These are phyloP conservation scores for Syrista parreyssii DNA, from an alignment of 2,888 invertebrate genomes.

Conservation along the genomic window DNA sequence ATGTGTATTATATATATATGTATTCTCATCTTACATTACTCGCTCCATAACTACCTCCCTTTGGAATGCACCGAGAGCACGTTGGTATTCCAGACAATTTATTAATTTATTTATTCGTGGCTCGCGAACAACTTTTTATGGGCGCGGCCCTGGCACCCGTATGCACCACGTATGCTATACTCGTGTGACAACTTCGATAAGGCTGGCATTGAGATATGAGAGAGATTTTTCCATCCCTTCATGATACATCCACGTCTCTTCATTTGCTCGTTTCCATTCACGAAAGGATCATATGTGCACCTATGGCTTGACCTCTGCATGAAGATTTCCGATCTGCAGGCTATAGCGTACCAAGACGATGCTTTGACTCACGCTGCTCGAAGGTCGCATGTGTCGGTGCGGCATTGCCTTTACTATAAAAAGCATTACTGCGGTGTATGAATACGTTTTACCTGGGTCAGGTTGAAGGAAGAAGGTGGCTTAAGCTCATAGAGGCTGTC, in stretches of 20 bases:
- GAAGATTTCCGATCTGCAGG: constrained; percentile 46
- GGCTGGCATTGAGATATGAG: background rate
- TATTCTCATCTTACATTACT: background rate
- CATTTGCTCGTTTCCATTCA: background rate
- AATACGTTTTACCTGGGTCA: background rate
- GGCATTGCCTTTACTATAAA: background rate
- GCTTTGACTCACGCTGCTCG: constrained; percentile 51
- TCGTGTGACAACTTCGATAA: background rate
- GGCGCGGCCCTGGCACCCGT: constrained; percentile 8
- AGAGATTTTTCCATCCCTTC: background rate
- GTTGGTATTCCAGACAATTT: constrained; percentile 33
- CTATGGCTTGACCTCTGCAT: constrained; percentile 47
- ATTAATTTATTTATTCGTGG: constrained; percentile 45
- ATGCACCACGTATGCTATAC: background rate
- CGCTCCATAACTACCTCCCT: background rate
- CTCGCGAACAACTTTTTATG: constrained; percentile 39
- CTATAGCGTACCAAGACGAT: constrained; percentile 44
- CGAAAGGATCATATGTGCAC: background rate
- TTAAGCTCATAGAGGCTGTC: constrained; percentile 16
- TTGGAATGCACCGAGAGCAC: constrained; percentile 6
- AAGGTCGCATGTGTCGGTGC: constrained; percentile 28
- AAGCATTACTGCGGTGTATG: background rate
- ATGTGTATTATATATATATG: background rate
- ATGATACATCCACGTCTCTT: background rate
- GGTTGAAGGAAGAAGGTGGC: background rate